These are phyloP conservation scores for Aphidius gifuensis DNA, from an alignment of 1,140 invertebrate species.

Conservation along the genomic window DNA sequence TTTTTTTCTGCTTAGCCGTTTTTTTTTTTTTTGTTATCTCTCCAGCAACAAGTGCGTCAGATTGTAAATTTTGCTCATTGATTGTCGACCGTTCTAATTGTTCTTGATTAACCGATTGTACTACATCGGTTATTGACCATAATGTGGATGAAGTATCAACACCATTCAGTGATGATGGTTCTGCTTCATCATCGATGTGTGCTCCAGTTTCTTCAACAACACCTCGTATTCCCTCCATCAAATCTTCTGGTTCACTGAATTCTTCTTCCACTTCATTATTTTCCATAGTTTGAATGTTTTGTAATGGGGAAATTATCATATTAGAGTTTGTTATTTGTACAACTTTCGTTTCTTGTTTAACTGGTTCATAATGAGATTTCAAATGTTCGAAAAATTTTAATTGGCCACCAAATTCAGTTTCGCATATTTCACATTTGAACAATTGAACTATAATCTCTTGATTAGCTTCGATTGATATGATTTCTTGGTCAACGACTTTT, in stretches of 20 bases:
- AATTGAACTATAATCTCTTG: slow-evolving; percentile 24
- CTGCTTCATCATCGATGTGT: slow-evolving; percentile 49
- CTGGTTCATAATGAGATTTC: slow-evolving; percentile 74
- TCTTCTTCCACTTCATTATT: slow-evolving; percentile 59
- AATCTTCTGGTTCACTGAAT: slow-evolving; percentile 78
- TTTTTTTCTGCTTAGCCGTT: slow-evolving; percentile 47
- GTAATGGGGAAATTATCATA: slow-evolving; percentile 39
- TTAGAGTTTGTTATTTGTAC: slow-evolving; percentile 44
- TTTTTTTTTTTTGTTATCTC: slow-evolving; percentile 47
- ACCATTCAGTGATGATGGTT: slow-evolving; percentile 28
- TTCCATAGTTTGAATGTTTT: slow-evolving; percentile 39
- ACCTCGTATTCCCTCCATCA: slow-evolving; percentile 76
- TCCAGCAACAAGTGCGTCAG: slow-evolving; percentile 47
- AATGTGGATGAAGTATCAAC: slow-evolving; percentile 39
- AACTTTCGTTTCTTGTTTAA: slow-evolving; percentile 50
- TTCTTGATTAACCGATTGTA: slow-evolving; percentile 46
- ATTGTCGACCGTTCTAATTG: slow-evolving; percentile 38
- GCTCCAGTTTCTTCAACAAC: slow-evolving; percentile 56
- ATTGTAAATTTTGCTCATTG: slow-evolving; percentile 40
- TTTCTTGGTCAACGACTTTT: slow-evolving; percentile 21
- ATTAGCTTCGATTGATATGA: slow-evolving; percentile 11
- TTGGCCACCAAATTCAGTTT: slow-evolving; percentile 63
- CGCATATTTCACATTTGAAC: slow-evolving; percentile 70
- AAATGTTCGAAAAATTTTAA: slow-evolving; percentile 78
- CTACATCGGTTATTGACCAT: slow-evolving; percentile 43